Base-by-base conservation (phyloP, 2,113 vertebrate species). In the Neodontobutis hainanensis region DNA sequence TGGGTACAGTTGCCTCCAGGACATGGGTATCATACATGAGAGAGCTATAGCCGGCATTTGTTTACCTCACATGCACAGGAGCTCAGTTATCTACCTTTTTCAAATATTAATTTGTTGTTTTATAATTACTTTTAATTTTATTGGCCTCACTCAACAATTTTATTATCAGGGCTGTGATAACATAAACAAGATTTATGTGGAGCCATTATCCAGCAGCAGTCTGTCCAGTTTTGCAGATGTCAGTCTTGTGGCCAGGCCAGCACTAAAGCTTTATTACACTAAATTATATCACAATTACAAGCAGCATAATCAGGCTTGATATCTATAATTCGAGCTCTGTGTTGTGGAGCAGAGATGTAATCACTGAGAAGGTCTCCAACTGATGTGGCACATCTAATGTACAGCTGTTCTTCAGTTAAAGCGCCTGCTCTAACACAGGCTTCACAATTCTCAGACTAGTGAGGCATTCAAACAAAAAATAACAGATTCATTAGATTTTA, bases 241-340 rank as follows among this genome's bases (percentile, higher is more conserved):
- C 51, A 0, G 44, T 71, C 49, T 49, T 16, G 43, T 4, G 48
- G 45, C 16, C 44, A n/a, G 35, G 6, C 11, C 51, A 6, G 32
- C 35, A 56, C 50, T 7, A 40, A 44, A 5, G 15, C 19, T 3
- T 66, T 4, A 14, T 71, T 47, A 46, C 68, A 62, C 68, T 60
- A 68, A 74, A 68, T 81, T 78, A 70, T n/a, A 44, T 55, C 0
- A 27, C 51, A 60, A 76, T 73, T 70, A 75, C 68, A 59, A 49
- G 56, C 2, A 61, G 65, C 42, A 80, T 53, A 68, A 80, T 73
- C 73, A 58, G 68, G 42, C 77, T 70, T 42, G 8, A 16, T 67
- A 5, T 65, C 9, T 56, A 63, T 60, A n/a, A 66, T 66, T 65
- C 45, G 16, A 55, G 60, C 62, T 57, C 53, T 2, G 36, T 19